These are phyloP conservation scores for Ophion ellenae DNA, from an alignment of 2,888 invertebrate species.

Conservation along the genomic window DNA sequence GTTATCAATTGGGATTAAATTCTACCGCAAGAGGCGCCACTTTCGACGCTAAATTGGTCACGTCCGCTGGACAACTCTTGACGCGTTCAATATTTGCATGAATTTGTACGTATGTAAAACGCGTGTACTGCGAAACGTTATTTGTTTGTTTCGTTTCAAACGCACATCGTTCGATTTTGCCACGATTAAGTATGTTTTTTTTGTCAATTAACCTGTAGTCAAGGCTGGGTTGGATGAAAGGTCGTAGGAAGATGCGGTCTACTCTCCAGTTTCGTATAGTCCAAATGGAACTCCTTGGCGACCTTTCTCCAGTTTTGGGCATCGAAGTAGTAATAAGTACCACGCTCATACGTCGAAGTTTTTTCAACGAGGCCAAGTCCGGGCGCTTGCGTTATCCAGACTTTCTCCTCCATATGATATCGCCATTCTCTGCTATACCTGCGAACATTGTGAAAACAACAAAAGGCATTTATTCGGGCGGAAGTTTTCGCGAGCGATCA, in stretches of 20 bases:
- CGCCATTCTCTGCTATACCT: slow-evolving; percentile 99
- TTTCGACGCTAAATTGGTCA: slow-evolving; percentile 7
- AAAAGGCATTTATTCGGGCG: slow-evolving; percentile 15
- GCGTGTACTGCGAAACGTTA: background rate
- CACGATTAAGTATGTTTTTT: slow-evolving; percentile 10
- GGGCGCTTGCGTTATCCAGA: slow-evolving; percentile 99
- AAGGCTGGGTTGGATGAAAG: slow-evolving; percentile 86
- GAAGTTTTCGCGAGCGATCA: background rate
- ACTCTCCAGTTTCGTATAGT: slow-evolving; percentile 99
- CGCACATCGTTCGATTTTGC: background rate
- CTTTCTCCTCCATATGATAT: slow-evolving; percentile 99
- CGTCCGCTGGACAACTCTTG: slow-evolving; percentile 27
- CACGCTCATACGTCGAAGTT: slow-evolving; percentile 97
- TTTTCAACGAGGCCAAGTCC: slow-evolving; percentile 97
- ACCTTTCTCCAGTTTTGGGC: slow-evolving; percentile 99
- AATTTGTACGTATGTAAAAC: background rate
- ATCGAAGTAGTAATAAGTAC: slow-evolving; percentile 99
- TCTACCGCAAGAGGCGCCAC: background rate
- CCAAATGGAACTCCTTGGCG: slow-evolving; percentile 99
- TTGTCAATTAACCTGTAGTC: slow-evolving; percentile 79
- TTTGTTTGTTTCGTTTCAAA: background rate
- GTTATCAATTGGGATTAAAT: background rate
- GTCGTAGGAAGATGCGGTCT: slow-evolving; percentile 91
- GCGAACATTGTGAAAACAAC: slow-evolving; percentile 52
- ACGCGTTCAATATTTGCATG: background rate